Base-by-base conservation (phyloP, 2,888 invertebrate genomes). In the Xestobium rufovillosum region DNA sequence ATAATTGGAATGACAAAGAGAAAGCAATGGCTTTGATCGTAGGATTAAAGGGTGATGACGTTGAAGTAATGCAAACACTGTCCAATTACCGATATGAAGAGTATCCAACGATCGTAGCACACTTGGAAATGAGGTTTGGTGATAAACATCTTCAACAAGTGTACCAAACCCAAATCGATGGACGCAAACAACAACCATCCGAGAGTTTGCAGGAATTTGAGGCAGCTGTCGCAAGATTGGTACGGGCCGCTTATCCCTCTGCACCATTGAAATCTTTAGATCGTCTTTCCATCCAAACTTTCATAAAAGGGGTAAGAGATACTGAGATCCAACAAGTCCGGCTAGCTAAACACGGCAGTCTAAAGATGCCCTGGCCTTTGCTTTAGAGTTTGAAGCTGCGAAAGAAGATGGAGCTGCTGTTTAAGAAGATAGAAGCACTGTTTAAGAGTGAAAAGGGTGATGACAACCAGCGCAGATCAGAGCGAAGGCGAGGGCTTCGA, bases 181-280 rank as follows among this genome's bases (percentile, higher is more conserved):
- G n/a, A n/a, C n/a, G n/a, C n/a, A n/a, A 23, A 9, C 23, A 23
- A 23, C 23, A n/a, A 23, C 8, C 8, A 8, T 9, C 8, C 23
- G 23, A 23, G n/a, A 23, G 8, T 23, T 23, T 23, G 23, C 23
- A 23, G n/a, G 8, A 23, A n/a, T 23, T 23, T 23, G 23, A n/a
- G n/a, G 23, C 23, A 23, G 23, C 8, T n/a, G n/a, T 23, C n/a
- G 23, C 8, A 9, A 8, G 23, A 23, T n/a, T 23, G 23, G 23
- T 23, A n/a, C 23, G n/a, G n/a, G 8, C n/a, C 8, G 23, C 23
- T 8, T 23, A 23, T 23, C 23, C 23, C 8, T 23, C 23, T 9
- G 8, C 23, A 23, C 23, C 23, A 8, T n/a, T n/a, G n/a, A n/a
- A 23, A 23, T 23, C n/a, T 23, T 8, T n/a, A n/a, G n/a, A 23